Conservation (phyloP, 30 jellyfish, hydroid and myxozoan genomes). For the Haliclystus octoradiatus region DNA sequence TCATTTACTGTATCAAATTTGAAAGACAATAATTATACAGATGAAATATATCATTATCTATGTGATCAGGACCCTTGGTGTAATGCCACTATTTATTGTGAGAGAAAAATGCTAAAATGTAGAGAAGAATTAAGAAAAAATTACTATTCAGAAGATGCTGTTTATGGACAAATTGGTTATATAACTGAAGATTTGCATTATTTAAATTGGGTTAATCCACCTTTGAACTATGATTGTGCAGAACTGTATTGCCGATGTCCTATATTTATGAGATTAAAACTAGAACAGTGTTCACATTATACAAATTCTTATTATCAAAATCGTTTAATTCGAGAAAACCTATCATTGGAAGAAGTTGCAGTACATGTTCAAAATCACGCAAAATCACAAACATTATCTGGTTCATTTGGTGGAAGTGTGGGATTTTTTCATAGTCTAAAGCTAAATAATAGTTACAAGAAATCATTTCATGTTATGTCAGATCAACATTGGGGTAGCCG, state of each 20-base stretch:
- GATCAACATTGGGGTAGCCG: slow-evolving; percentile 1
- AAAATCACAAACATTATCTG: background rate
- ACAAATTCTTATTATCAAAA: background rate
- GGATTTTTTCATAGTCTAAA: background rate
- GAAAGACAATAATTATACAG: background rate
- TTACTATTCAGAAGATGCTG: background rate
- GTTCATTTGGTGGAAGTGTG: background rate
- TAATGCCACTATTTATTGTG: background rate
- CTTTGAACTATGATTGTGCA: background rate
- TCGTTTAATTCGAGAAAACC: background rate
- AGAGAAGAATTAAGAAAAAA: background rate
- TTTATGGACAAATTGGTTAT: background rate
- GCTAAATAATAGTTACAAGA: background rate
- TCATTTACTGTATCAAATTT: background rate
- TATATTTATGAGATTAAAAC: background rate
- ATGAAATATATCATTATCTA: background rate
- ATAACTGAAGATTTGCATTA: background rate
- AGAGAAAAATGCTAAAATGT: background rate
- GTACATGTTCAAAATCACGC: background rate
- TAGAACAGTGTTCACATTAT: background rate
- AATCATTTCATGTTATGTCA: background rate
- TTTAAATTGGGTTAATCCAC: background rate
- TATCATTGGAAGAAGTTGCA: background rate
- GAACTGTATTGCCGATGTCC: slow-evolving; percentile 1
- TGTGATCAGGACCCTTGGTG: background rate